A percentile compares a stretch with the other conserved stretches of the same genome.
phyloP scores from a whole-genome alignment of 2,888 invertebrate genomes.

The Saturnia japonica region DNA sequence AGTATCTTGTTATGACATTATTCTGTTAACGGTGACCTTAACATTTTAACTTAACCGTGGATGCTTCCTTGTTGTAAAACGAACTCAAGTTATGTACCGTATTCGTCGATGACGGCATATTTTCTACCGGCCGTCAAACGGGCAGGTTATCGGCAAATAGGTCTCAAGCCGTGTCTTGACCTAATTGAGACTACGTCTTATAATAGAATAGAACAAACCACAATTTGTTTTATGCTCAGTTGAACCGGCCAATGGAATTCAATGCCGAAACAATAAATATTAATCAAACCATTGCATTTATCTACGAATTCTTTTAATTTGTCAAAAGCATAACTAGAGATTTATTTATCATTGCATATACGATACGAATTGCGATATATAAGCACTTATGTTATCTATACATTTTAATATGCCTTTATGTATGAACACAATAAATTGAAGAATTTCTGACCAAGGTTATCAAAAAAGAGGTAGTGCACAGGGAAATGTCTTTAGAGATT shows the following conservation, averaged over 20 bases:
- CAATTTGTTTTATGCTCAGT: constrained; percentile 39
- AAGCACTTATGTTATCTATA: too few relatives aligned
- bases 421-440: too few relatives aligned
- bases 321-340: constrained; percentile 23
- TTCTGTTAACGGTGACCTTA: constrained; percentile 32
- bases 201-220: constrained; percentile 35
- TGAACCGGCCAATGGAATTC: constrained; percentile 27
- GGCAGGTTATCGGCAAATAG: constrained; percentile 61
- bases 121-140: constrained; percentile 30
- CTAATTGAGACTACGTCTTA: constrained; percentile 56
- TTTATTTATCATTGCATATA: neutral
- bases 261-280: constrained; percentile 42
- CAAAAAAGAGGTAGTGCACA: too few relatives aligned
- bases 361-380: neutral
- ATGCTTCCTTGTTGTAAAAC: constrained; percentile 45
- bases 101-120: constrained; percentile 61
- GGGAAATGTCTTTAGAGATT: too few relatives aligned
- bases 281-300: constrained; percentile 20
- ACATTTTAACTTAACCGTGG: constrained; percentile 39
- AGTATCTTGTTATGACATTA: constrained; percentile 23
- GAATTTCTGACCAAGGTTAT: too few relatives aligned
- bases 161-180: constrained; percentile 33
- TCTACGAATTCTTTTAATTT: neutral
- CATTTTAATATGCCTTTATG: neutral
- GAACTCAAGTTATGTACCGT: constrained; percentile 33